These are phyloP conservation scores for Cyrtonyx montezumae DNA, from an alignment of 2,113 vertebrate species.

Conservation along the genomic window DNA sequence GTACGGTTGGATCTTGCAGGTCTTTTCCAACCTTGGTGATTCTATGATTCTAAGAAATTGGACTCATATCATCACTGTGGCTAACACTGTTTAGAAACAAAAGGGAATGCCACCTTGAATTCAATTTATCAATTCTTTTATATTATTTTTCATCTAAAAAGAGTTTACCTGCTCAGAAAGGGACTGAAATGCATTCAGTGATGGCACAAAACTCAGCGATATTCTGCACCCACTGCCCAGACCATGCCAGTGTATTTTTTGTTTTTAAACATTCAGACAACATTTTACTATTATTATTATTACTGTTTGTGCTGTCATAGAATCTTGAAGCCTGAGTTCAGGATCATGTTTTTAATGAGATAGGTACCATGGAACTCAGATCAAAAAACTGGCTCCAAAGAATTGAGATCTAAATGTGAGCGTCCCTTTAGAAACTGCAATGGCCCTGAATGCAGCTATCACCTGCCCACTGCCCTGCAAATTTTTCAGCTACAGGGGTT, in stretches of 20 bases:
- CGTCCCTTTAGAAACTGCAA: background rate
- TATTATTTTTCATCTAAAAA: background rate
- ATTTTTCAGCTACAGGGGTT: background rate
- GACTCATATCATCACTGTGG: background rate
- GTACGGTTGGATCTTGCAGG: too few relatives aligned
- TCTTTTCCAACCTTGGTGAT: too few relatives aligned
- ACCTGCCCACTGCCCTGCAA: background rate
- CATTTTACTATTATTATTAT: background rate
- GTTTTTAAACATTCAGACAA: background rate
- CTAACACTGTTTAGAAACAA: background rate
- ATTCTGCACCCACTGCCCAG: background rate
- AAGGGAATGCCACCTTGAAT: background rate
- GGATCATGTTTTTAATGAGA: background rate
- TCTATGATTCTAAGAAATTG: too few relatives aligned
- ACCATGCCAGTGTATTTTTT: fast-evolving
- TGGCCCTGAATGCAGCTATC: background rate
- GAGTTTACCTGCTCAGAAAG: background rate
- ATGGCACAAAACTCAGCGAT: background rate
- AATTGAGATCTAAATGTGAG: background rate
- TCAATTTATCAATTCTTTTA: background rate
- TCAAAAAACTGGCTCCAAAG: background rate
- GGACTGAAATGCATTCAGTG: background rate
- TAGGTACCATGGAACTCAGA: background rate
- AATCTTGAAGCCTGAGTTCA: background rate
- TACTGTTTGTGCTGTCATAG: background rate